These are phyloP conservation scores for Pseudochirops cupreus DNA, from an alignment of 2,797 vertebrate genomes.

Conservation along the genomic window DNA sequence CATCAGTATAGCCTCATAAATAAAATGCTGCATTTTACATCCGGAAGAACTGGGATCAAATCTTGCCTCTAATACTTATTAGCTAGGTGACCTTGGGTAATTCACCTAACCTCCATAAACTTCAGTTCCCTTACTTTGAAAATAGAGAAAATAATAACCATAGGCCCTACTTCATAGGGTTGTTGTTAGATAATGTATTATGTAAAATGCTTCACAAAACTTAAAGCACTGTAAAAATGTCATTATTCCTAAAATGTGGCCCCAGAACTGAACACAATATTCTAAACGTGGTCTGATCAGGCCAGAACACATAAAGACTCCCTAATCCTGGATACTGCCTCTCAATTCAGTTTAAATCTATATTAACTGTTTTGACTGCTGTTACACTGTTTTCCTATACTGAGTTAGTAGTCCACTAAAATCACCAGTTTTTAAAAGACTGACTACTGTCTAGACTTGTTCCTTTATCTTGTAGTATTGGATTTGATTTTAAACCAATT, in stretches of 20 bases:
- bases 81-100: neutral
- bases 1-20: neutral
- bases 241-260: neutral
- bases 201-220: conserved; percentile 4
- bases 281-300: neutral
- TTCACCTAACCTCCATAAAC: neutral
- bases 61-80: neutral
- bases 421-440: neutral
- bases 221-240: neutral
- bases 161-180: neutral
- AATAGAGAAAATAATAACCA: neutral
- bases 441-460: neutral
- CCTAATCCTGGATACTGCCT: neutral
- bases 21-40: neutral
- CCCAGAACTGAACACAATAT: neutral
- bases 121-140: neutral
- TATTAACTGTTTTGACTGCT: neutral
- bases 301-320: neutral
- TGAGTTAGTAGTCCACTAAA: neutral
- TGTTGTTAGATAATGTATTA: neutral
- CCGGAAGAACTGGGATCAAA: neutral
- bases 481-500: neutral
- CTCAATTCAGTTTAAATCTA: neutral
- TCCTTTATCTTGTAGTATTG: neutral
- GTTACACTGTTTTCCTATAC: neutral